A percentile compares a stretch with the other conserved stretches of the same genome.
These are phyloP conservation scores for Bolborhynchus lineola DNA, from an alignment of 2,113 vertebrate genomes.

Conservation along the genomic window DNA sequence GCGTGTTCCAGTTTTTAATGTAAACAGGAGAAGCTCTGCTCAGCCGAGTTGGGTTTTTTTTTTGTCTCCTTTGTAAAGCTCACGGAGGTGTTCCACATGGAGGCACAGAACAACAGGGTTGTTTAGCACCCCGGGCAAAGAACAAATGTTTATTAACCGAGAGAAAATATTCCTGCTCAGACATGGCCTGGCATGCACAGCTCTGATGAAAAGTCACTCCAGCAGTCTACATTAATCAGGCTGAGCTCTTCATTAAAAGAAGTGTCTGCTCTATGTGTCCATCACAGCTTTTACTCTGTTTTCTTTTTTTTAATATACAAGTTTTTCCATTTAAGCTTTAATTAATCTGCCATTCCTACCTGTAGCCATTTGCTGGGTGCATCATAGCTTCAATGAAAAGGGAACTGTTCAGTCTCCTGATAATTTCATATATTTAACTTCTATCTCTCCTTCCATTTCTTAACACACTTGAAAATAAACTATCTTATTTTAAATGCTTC, in stretches of 20 bases:
- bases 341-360: neutral
- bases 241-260: neutral
- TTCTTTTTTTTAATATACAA: neutral
- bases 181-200: conserved; percentile 19
- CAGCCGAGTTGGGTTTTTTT: neutral
- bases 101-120: conserved; percentile 15
- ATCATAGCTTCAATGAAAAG: neutral
- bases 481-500: neutral
- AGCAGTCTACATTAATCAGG: neutral
- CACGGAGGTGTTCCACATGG: neutral
- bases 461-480: neutral
- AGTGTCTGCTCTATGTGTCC: neutral
- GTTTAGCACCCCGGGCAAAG: conserved; percentile 40
- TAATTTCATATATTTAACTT: neutral
- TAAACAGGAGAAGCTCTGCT: neutral
- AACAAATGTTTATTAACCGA: conserved; percentile 39
- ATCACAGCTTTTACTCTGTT: neutral
- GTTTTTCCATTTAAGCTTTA: neutral
- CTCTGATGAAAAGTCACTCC: conserved; percentile 6
- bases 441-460: neutral
- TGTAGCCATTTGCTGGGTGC: neutral
- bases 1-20: neutral
- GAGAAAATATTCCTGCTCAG: conserved; percentile 39
- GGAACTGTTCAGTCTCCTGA: neutral
- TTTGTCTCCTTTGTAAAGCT: conserved; percentile 7